Evolutionary conservation across 2,113 vertebrate species (phyloP).

Genomic region (Scomber japonicus): DNA sequence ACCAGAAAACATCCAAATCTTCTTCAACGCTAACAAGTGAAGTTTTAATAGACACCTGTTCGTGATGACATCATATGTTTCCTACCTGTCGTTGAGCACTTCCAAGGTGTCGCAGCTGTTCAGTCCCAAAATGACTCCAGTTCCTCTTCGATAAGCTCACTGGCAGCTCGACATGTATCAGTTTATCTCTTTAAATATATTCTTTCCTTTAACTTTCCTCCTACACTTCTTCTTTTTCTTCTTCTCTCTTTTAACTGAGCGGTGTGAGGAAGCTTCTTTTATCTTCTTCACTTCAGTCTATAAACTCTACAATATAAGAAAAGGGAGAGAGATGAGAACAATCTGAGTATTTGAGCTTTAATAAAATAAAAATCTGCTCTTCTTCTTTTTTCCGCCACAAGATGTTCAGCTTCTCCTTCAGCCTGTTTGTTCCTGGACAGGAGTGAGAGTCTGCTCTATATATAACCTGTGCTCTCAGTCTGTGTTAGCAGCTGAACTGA

Average conservation of each 20-base stretch:
- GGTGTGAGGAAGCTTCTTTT: neutral
- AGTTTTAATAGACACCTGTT: neutral
- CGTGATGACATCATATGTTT: neutral
- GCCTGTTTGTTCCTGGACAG: conserved; percentile 74
- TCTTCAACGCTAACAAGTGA: neutral
- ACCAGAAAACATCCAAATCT: too few relatives aligned
- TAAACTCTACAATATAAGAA: conserved; percentile 64
- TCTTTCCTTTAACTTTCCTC: neutral
- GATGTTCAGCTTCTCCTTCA: conserved; percentile 28
- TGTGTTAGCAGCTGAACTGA: conserved; percentile 92
- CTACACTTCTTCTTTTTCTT: conserved; percentile 2
- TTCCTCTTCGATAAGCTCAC: neutral
- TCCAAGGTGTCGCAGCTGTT: neutral
- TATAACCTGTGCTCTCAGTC: conserved; percentile 93
- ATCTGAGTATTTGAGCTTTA: conserved; percentile 66
- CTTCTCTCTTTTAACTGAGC: neutral
- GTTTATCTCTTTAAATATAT: neutral
- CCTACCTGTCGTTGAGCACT: conserved; percentile 42
- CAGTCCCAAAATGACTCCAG: neutral
- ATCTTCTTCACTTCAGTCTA: conserved; percentile 35
- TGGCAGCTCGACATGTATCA: neutral
- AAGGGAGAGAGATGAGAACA: conserved; percentile 5
- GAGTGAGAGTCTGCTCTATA: conserved; percentile 87
- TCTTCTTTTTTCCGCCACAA: neutral
- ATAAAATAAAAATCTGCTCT: conserved; percentile 76